These are phyloP conservation scores for Zygothrica quintamaculata DNA, from an alignment of 2,888 invertebrate genomes.

Conservation along the genomic window DNA sequence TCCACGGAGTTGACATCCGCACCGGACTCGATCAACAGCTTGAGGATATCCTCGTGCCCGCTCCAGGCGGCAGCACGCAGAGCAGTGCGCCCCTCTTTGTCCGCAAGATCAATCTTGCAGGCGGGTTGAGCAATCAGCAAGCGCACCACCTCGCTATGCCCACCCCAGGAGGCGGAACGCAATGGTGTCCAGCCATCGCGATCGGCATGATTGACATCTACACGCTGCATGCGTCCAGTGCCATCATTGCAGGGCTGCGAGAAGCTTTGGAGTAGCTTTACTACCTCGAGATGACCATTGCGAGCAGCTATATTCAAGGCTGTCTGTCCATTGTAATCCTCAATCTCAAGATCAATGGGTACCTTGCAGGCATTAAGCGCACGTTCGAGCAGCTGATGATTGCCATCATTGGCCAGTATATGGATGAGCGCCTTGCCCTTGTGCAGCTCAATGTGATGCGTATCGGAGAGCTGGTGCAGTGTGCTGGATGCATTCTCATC, in stretches of 20 bases:
- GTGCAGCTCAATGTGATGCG: conserved; percentile 84
- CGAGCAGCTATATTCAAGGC: conserved; percentile 94
- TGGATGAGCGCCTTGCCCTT: conserved; percentile 90
- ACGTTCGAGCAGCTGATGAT: conserved; percentile 88
- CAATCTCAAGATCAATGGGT: conserved; percentile 86
- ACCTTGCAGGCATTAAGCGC: conserved; percentile 87
- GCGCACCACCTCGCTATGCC: conserved; percentile 94
- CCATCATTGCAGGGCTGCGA: conserved; percentile 83
- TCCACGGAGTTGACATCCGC: conserved; percentile 93
- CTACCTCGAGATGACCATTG: conserved; percentile 90
- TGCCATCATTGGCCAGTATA: conserved; percentile 91
- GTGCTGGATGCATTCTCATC: conserved; percentile 84
- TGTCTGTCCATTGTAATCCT: conserved; percentile 92
- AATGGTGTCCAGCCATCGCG: conserved; percentile 96
- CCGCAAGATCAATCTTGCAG: conserved; percentile 94
- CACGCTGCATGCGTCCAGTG: conserved; percentile 85
- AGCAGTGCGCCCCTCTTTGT: conserved; percentile 94
- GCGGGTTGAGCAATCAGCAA: conserved; percentile 89
- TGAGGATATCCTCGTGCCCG: conserved; percentile 94
- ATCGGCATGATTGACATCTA: conserved; percentile 91
- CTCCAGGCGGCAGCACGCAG: conserved; percentile 97
- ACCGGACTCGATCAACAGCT: conserved; percentile 90
- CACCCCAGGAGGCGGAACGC: conserved; percentile 97
- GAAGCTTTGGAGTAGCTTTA: conserved; percentile 86
- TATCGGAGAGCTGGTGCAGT: conserved; percentile 83